Evolutionary conservation across 1,140 invertebrate species (phyloP), one percentile per base, ranked within the genome.

Genomic region (Drosophila persimilis): DNA sequence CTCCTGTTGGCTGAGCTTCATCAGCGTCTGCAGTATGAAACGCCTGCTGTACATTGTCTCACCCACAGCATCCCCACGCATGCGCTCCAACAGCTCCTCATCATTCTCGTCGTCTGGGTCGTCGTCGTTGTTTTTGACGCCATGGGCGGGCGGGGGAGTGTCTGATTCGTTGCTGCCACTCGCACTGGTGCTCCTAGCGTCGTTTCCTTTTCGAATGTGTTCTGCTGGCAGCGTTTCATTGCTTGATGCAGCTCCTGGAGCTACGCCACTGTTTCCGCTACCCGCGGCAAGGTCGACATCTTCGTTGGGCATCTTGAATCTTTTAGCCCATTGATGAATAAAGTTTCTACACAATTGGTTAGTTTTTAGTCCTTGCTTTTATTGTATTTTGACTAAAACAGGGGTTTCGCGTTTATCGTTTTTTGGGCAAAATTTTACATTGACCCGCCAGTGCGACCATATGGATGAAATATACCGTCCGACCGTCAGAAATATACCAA

Each of bases 31-130:
- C 4, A 96, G 90, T 54, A 96, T 95, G 92, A 95, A 96, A 57
- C 94, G 92, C 83, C 94, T 93, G 91, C 95, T 96, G 76, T 95
- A 96, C 13, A 95, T 92, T 0, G 95, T 96, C 63, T 95, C 93
- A 31, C 95, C 95, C 35, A 97, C 94, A 22, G 94, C 94, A 91
- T 96, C 95, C 35, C 95, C 95, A 78, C 92, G 93, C 63, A 95
- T 91, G 81, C 93, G 93, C 67, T 92, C 81, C 45, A 92, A 50
- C 43, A 90, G 46, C 8, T 88, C 78, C 6, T 56, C 64, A 43
- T 77, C 73, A 13, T 76, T 66, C 17, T 67, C 79, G 13, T 77
- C 64, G 2, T 65, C 74, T 15, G 43, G 48, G 43, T 56, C 69
- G 57, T 77, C 67, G 26, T 51, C 76, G 63, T 67, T 55, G 31